Base-by-base conservation (phyloP, 2,797 vertebrate species). In the Danio aesculapii region DNA sequence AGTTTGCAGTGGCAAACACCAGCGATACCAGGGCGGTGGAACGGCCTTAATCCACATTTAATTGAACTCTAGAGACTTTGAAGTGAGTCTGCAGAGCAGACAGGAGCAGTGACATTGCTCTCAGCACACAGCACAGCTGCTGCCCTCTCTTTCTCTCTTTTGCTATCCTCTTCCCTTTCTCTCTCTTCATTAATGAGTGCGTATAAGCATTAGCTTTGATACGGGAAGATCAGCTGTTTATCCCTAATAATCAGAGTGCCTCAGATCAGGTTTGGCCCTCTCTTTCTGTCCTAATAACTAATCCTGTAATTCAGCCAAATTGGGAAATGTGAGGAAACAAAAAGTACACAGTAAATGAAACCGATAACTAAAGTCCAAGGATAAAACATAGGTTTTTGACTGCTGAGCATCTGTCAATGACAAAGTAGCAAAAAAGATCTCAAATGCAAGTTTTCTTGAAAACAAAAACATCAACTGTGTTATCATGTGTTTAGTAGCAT, bases 21-120 rank as follows among this genome's bases (percentile, higher is more conserved):
- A 74, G 59, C 43, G n/a, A 68, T 57, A 75, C 73, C 47, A 62
- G 69, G 72, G 57, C 30, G 8, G 55, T 57, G 21, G 49, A 75
- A 75, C 55, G 49, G 75, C 87, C 93, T 94, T 99, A 99, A 99
- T 99, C 98, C 97, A 94, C 92, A 96, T 97, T 98, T 99, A 99
- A 99, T 99, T 99, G 97, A 99, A 97, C 97, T 97, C 97, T 91
- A 93, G 97, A 98, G 98, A 97, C 97, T 98, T 97, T 97, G 95
- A 97, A 97, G 97, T 96, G 94, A 81, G 44, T 47, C 70, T 46
- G 50, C 62, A 41, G 61, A 74, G 79, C 79, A 81, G 79, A 81
- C 79, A 81, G 53, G 62, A 81, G 70, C 70, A 58, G 61, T 67
- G 71, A 73, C 79, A 73, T 67, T 63, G 62, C 79, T 58, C 69